Conservation (phyloP, 2,797 vertebrate genomes). For the Paguma larvata region DNA sequence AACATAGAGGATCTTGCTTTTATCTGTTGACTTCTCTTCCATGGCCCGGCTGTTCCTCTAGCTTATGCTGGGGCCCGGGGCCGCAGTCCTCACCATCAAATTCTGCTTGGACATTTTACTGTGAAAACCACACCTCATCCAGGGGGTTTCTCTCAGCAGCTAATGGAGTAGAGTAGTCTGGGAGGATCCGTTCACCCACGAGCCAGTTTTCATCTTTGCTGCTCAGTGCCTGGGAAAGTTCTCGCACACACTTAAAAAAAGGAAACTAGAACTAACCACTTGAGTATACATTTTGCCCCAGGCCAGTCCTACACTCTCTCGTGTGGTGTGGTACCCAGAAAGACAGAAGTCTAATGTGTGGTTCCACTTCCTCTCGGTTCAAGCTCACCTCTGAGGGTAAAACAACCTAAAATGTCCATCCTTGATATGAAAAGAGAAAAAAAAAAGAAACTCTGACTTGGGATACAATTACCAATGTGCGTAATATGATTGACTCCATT, state of each 20-base stretch:
- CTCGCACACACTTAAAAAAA: not conserved
- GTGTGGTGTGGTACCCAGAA: not conserved
- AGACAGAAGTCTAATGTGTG: not conserved
- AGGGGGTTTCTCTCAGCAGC: not conserved
- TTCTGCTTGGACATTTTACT: not conserved
- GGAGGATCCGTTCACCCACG: not conserved
- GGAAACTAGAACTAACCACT: not conserved
- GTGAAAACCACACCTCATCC: not conserved
- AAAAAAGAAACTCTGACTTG: not conserved
- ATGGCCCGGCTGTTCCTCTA: not conserved
- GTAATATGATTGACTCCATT: not conserved
- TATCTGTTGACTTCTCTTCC: not conserved
- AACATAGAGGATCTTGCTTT: not conserved
- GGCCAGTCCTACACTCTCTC: not conserved
- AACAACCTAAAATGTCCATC: not conserved
- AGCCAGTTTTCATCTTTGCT: not conserved
- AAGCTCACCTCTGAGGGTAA: not conserved
- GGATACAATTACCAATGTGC: not conserved
- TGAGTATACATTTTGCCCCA: not conserved
- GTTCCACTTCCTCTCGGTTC: not conserved
- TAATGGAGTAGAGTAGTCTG: not conserved
- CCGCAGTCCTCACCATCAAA: not conserved
- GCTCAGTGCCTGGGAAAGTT: slow-evolving; percentile 76
- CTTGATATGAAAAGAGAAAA: not conserved
- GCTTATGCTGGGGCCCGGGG: not conserved